Evolutionary conservation across 2,797 vertebrate species (phyloP), one percentile per base, ranked within the genome.

Genomic region (Falco biarmicus): DNA sequence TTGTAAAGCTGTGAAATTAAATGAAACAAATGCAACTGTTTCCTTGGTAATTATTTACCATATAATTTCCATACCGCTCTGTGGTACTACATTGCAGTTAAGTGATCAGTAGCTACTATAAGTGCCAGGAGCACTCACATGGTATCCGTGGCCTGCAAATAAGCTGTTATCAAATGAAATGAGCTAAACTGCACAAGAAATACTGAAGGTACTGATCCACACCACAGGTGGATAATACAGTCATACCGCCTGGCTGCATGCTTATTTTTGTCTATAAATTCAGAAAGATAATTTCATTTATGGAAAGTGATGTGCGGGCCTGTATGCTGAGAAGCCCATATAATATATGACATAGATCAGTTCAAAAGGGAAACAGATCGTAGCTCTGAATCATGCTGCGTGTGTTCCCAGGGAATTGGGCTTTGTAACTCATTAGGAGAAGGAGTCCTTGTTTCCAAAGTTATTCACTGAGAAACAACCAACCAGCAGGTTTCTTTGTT

Each of bases 111-210:
- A 93, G 87, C 88, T 90, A 95, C 85, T 66, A 56, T 37, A 41
- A 87, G 82, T 96, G 71, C 92, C 87, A 87, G 68, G 60, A 96
- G 65, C 73, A 87, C 68, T 89, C 66, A 20, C 59, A 57, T 95
- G 92, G 48, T 87, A 91, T 88, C 41, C 8, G 31, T 95, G 94
- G 96, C 83, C 97, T 97, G 91, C 76, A 96, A 97, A 97, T 94
- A 78, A 96, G 31, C 82, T 84, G 60, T 94, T 96, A 76, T 48
- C 57, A 89, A 95, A 96, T 63, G 64, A 81, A 93, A 84, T 16
- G 56, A 77, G 68, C 90, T 97, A 84, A 97, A 97, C 77, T 66
- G 89, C 66, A 43, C 83, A 68, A 93, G 90, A 96, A 91, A 84
- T 93, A 95, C 83, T 86, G 74, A 77, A 90, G 57, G 41, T 81